Evolutionary conservation across 1,140 invertebrate species (phyloP).

Genomic region (Triops longicaudatus): DNA sequence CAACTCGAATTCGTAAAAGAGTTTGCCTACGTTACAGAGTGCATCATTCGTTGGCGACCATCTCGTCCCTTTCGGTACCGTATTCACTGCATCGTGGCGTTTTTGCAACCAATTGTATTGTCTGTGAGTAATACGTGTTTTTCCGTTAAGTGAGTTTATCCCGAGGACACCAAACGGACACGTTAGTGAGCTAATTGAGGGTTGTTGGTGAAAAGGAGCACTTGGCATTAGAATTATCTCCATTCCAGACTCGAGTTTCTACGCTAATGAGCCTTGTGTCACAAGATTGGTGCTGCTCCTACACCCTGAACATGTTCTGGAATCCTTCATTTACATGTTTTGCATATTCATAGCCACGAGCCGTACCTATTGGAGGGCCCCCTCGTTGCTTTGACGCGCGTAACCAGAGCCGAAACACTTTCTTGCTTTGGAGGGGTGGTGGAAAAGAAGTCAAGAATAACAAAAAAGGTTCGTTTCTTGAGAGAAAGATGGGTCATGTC

Average conservation of each 20-base stretch:
- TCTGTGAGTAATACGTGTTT: too few species aligned
- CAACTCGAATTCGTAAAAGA: too few species aligned
- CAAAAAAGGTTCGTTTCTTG: neutral
- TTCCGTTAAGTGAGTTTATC: too few species aligned
- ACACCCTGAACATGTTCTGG: neutral
- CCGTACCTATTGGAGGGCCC: neutral
- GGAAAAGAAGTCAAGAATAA: neutral
- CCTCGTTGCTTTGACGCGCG: neutral
- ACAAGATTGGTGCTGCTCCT: neutral
- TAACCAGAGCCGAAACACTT: slow-evolving; percentile 1
- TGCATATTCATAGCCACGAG: slow-evolving; percentile 12
- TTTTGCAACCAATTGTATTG: too few species aligned
- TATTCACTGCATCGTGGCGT: too few species aligned
- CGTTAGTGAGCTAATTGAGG: too few species aligned
- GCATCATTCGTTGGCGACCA: too few species aligned
- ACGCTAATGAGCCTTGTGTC: neutral
- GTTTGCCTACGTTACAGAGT: too few species aligned
- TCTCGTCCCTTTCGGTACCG: too few species aligned
- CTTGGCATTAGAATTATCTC: too few species aligned
- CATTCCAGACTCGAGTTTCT: neutral
- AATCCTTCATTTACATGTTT: neutral
- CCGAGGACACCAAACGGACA: too few species aligned
- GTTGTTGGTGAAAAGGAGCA: too few species aligned
- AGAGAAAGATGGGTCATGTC: neutral
- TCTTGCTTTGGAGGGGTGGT: neutral